Conservation (phyloP, 2,113 vertebrate species). For the Catharus fuscescens region DNA sequence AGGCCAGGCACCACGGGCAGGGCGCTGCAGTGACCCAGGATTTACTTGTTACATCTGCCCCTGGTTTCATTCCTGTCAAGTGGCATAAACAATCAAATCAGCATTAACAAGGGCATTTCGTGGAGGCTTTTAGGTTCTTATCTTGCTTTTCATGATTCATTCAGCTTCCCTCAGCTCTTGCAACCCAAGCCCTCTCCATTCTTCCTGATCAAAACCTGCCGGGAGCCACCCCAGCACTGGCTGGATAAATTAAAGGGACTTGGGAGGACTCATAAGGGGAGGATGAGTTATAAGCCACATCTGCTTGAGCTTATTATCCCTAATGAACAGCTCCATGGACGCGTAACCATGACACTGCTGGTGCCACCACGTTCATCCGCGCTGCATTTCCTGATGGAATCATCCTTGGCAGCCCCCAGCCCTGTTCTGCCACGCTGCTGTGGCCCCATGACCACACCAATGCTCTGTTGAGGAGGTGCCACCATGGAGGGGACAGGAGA, state of each 20-base stretch:
- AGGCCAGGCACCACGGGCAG: not conserved
- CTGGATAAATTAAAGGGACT: constrained; percentile 2
- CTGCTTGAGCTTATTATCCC: not conserved
- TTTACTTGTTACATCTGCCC: constrained; percentile 18
- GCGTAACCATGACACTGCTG: not conserved
- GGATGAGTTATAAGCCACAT: not conserved
- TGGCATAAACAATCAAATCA: constrained; percentile 28
- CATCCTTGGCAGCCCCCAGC: not conserved
- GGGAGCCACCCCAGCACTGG: not conserved
- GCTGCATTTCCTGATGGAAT: accelerated
- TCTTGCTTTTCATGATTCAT: constrained; percentile 14
- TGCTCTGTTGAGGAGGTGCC: accelerated
- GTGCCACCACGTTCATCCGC: not conserved
- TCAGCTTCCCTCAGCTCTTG: not conserved
- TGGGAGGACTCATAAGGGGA: not conserved
- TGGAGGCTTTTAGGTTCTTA: constrained; percentile 7
- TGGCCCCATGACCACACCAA: accelerated
- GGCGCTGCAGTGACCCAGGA: not conserved
- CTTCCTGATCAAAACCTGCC: not conserved
- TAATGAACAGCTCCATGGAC: not conserved
- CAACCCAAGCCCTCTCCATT: not conserved
- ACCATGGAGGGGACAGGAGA: accelerated
- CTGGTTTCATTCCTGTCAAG: constrained; percentile 28
- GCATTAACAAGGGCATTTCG: constrained; percentile 6
- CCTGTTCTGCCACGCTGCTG: accelerated